Base-by-base conservation (phyloP, 2,797 vertebrate species). In the Hypotaenidia philippensis region DNA sequence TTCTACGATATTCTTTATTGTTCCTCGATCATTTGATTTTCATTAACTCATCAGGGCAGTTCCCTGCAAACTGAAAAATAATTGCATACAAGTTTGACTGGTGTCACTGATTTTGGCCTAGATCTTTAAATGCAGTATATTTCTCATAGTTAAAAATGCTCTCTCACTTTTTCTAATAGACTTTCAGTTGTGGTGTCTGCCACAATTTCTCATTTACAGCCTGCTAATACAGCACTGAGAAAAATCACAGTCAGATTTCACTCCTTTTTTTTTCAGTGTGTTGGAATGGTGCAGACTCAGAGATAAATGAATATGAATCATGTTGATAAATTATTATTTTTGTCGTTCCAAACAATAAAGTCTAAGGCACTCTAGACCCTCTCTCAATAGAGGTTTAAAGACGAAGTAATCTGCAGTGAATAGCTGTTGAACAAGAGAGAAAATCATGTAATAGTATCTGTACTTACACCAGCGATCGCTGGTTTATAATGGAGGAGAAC, bases 351-450 rank as follows among this genome's bases (percentile, higher is more conserved):
- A 71, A 49, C 6, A 75, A 60, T 89, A 87, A 77, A 31, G 59
- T 95, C 78, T 96, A 70, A 93, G 75, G 59, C 40, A 65, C 44
- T 92, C 49, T 32, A 83, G 72, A 91, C 40, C 36, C 23, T 74
- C 36, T 89, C 55, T 91, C 63, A 66, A 21, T 5, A 93, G 76
- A 86, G 76, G 55, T 92, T 92, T 76, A 94, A 52, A 90, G 78
- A 95, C 72, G 89, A 93, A 96, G 93, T 82, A 91, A 94, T 92
- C 75, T 90, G 40, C 29, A 16, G 47, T 85, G 87, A 97, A 90
- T 80, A 96, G 83, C 84, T 95, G 91, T 92, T 95, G 94, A 95
- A 89, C 83, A 90, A 95, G 66, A 78, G 96, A 90, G 52, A 9
- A 94, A 96, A 92, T 93, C 52, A 65, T 76, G 49, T 91, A 87